Conservation (phyloP, 2,888 invertebrate genomes). For the Exephanes ischioxanthus region DNA sequence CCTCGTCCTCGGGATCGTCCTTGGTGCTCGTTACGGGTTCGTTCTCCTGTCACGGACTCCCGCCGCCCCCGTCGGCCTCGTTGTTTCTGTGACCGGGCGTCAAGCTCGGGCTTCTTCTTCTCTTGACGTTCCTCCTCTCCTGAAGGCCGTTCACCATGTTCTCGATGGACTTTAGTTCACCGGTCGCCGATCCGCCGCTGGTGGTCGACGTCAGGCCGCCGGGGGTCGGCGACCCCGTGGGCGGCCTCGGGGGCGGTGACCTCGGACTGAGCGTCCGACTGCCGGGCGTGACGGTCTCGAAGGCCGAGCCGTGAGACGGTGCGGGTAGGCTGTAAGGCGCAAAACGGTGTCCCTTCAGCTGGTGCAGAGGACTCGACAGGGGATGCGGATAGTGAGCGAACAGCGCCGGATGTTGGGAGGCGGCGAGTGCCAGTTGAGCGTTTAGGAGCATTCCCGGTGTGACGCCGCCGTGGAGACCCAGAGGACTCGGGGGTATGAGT, state of each 20-base stretch:
- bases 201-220: constrained; percentile 75
- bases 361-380: constrained; percentile 89
- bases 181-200: constrained; percentile 87
- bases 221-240: constrained; percentile 87
- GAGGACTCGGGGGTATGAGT: constrained; percentile 90
- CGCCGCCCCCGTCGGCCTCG: constrained; percentile 79
- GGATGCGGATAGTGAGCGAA: constrained; percentile 90
- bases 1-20: constrained; percentile 73
- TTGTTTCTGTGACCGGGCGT: constrained; percentile 80
- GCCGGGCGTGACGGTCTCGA: constrained; percentile 95
- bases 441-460: constrained; percentile 95
- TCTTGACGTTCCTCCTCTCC: constrained; percentile 89
- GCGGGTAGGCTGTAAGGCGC: constrained; percentile 95
- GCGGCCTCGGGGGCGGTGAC: constrained; percentile 87
- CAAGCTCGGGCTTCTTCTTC: constrained; percentile 86
- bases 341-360: constrained; percentile 92
- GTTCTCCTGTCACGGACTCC: constrained; percentile 85
- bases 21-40: constrained; percentile 80
- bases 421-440: constrained; percentile 94
- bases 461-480: constrained; percentile 89
- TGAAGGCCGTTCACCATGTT: constrained; percentile 99
- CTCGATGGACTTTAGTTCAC: constrained; percentile 97
- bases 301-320: constrained; percentile 92
- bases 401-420: constrained; percentile 92
- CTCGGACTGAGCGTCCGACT: constrained; percentile 88